These are phyloP conservation scores for Entomobrya proxima DNA, from an alignment of 2,888 invertebrate species.

Conservation along the genomic window DNA sequence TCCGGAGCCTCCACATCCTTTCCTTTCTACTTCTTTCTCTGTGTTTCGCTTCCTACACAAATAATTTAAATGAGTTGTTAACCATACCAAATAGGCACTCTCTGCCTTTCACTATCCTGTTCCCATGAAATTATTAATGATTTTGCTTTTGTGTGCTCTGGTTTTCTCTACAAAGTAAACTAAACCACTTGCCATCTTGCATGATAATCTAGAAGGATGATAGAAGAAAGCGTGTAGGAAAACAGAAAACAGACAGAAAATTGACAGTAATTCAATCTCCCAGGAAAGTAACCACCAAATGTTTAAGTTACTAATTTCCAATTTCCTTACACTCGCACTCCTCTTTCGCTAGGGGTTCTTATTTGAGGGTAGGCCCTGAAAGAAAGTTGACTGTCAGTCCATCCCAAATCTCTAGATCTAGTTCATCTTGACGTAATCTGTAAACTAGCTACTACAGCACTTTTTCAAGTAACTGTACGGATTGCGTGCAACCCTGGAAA, in stretches of 20 bases:
- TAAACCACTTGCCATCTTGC: background rate
- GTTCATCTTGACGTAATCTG: too few species aligned
- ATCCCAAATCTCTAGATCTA: too few species aligned
- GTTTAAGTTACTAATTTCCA: background rate
- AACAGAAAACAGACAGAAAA: background rate
- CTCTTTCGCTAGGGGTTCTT: too few species aligned
- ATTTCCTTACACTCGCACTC: background rate
- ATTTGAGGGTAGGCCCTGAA: background rate
- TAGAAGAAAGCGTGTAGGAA: background rate
- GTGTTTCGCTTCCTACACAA: background rate
- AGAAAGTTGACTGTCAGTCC: too few species aligned
- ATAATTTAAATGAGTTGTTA: conserved; percentile 1
- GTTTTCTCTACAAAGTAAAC: background rate
- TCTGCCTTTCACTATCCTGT: background rate
- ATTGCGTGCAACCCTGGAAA: too few species aligned
- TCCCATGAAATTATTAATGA: background rate
- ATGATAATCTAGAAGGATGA: background rate
- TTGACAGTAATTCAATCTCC: background rate
- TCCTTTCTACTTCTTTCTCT: background rate
- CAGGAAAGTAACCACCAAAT: background rate
- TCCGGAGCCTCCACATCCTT: background rate
- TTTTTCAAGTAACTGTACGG: too few species aligned
- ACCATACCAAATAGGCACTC: background rate
- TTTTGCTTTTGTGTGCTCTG: background rate
- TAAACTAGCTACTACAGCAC: too few species aligned